Conservation (phyloP, 2,888 invertebrate genomes). For the Metellina segmentata region DNA sequence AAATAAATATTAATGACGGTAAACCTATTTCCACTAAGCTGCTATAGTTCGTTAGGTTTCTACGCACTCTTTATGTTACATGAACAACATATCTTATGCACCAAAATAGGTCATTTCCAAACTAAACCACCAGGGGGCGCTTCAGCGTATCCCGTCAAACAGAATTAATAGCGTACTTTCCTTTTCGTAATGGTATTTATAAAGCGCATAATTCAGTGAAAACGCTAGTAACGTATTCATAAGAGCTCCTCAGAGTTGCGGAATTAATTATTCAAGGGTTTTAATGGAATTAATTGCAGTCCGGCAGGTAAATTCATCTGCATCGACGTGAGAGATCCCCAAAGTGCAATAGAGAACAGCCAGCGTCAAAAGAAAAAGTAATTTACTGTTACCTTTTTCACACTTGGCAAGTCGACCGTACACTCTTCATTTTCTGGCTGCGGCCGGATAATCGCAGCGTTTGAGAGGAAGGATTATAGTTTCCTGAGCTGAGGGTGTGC, state of each 20-base stretch:
- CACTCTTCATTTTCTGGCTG: constrained; percentile 47
- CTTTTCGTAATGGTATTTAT: constrained; percentile 67
- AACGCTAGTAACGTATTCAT: constrained; percentile 57
- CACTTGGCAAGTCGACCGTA: constrained; percentile 69
- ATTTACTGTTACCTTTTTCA: constrained; percentile 75
- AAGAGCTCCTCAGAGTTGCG: constrained; percentile 23
- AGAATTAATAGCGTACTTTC: constrained; percentile 56
- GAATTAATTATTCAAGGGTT: constrained; percentile 73
- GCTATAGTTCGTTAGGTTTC: too few relatives aligned
- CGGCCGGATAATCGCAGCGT: constrained; percentile 41
- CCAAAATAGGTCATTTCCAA: background rate
- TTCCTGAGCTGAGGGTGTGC: constrained; percentile 10
- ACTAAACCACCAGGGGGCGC: constrained; percentile 18
- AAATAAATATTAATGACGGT: too few relatives aligned
- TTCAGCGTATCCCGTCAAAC: constrained; percentile 38
- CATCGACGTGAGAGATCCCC: constrained; percentile 43
- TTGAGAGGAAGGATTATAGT: constrained; percentile 26
- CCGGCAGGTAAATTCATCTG: constrained; percentile 37
- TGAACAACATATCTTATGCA: too few relatives aligned
- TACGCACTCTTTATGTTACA: too few relatives aligned
- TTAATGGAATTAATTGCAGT: constrained; percentile 71
- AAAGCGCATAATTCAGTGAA: constrained; percentile 64
- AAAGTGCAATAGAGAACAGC: constrained; percentile 16
- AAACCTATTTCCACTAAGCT: too few relatives aligned
- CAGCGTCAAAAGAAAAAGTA: constrained; percentile 70